phyloP scores from a whole-genome alignment of 1,140 invertebrate species.

The Oryctes rhinoceros region DNA sequence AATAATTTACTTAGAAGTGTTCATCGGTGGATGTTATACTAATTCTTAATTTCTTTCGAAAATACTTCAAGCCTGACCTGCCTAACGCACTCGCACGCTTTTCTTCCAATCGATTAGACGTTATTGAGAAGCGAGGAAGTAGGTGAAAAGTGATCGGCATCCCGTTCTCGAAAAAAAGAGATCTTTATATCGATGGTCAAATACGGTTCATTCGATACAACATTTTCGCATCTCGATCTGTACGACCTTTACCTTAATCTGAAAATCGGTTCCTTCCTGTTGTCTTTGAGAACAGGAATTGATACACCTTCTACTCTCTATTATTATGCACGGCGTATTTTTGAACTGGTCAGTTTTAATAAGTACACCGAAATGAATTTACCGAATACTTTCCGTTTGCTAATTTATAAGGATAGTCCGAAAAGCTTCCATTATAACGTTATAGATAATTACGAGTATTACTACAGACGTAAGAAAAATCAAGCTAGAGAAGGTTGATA shows the following conservation, averaged over 20 bases:
- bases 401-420: too few relatives aligned
- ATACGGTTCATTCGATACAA: background rate
- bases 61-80: background rate
- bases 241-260: slow-evolving; percentile 11
- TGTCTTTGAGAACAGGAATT: background rate
- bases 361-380: too few relatives aligned
- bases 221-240: background rate
- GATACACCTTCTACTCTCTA: too few relatives aligned
- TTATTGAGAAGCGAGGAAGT: background rate
- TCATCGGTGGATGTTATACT: too few relatives aligned
- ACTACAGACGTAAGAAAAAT: too few relatives aligned
- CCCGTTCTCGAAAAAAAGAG: background rate
- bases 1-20: too few relatives aligned
- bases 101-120: background rate
- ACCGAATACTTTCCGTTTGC: too few relatives aligned
- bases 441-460: too few relatives aligned
- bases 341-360: background rate
- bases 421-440: too few relatives aligned
- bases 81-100: background rate
- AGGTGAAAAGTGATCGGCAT: background rate
- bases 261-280: background rate
- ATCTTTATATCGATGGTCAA: background rate
- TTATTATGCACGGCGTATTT: too few relatives aligned
- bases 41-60: background rate
- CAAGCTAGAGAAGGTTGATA: too few relatives aligned